A percentile compares a stretch with the other conserved stretches of the same genome.
Evolutionary conservation across 2,888 invertebrate genomes (phyloP).

Genomic region (Poecilus cupreus): DNA sequence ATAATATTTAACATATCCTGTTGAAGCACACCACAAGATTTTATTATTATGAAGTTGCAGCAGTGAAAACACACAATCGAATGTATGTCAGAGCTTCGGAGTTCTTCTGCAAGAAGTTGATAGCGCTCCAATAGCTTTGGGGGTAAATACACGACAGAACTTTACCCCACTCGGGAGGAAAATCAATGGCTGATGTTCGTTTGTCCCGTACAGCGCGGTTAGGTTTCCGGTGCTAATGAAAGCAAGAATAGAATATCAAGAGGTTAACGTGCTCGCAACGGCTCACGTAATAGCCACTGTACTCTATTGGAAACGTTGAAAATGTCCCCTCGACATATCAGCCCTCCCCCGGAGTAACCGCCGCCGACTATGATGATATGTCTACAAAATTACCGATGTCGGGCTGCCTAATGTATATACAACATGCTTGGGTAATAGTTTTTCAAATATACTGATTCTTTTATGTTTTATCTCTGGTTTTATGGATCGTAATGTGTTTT

Average conservation of each 20-base stretch:
- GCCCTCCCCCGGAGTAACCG: background rate
- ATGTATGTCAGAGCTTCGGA: background rate
- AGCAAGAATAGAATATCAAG: conserved; percentile 12
- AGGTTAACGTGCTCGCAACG: too few relatives aligned
- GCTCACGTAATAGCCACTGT: conserved; percentile 12
- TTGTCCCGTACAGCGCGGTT: background rate
- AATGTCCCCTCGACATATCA: background rate
- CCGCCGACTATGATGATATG: background rate
- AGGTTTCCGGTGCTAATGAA: conserved; percentile 2
- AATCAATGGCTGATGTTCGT: conserved; percentile 13
- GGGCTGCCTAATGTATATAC: background rate
- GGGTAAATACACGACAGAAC: background rate
- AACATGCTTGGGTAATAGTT: background rate
- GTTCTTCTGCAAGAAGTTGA: background rate
- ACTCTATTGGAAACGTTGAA: background rate
- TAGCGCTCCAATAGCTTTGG: background rate
- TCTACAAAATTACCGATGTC: background rate
- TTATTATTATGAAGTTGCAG: background rate
- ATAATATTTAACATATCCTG: too few relatives aligned
- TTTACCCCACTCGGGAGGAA: background rate
- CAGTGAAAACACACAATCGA: background rate
- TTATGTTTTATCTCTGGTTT: background rate
- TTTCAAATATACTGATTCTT: background rate
- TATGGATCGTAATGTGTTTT: conserved; percentile 17
- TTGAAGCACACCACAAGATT: background rate